Conservation (phyloP, 1,140 invertebrate species). For the Phortica variegata region DNA sequence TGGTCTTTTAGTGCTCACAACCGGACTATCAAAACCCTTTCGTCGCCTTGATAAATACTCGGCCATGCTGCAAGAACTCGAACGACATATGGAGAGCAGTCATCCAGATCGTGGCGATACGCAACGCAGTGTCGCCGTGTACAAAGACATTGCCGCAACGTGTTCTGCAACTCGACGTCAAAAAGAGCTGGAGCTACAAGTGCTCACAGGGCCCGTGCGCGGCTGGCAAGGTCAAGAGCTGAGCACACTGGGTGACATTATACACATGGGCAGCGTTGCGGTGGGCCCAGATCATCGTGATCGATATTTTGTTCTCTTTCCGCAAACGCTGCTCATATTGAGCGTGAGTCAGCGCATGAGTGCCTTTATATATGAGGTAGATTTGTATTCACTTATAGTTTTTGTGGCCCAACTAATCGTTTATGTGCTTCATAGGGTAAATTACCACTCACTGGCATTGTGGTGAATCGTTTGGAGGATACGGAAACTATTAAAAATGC, state of each 20-base stretch:
- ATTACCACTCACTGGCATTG: slow-evolving; percentile 82
- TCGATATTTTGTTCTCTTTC: slow-evolving; percentile 90
- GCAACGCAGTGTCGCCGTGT: slow-evolving; percentile 89
- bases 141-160: slow-evolving; percentile 87
- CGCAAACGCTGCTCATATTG: slow-evolving; percentile 82
- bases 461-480: slow-evolving; percentile 75
- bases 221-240: slow-evolving; percentile 93
- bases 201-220: slow-evolving; percentile 87
- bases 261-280: slow-evolving; percentile 86
- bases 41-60: slow-evolving; percentile 93
- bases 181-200: slow-evolving; percentile 94
- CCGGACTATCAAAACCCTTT: slow-evolving; percentile 92
- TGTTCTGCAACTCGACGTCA: slow-evolving; percentile 86
- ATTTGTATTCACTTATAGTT: slow-evolving; percentile 13
- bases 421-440: slow-evolving; percentile 69
- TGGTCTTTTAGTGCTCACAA: slow-evolving; percentile 85
- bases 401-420: not conserved
- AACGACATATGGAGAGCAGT: slow-evolving; percentile 91
- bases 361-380: slow-evolving; percentile 94
- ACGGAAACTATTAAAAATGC: slow-evolving; percentile 80
- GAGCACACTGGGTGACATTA: slow-evolving; percentile 61
- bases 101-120: slow-evolving; percentile 95
- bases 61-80: slow-evolving; percentile 89
- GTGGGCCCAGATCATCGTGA: slow-evolving; percentile 80
- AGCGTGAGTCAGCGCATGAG: slow-evolving; percentile 88